Base-by-base conservation (phyloP, 1,140 invertebrate species). In the Elymnias hypermnestra region DNA sequence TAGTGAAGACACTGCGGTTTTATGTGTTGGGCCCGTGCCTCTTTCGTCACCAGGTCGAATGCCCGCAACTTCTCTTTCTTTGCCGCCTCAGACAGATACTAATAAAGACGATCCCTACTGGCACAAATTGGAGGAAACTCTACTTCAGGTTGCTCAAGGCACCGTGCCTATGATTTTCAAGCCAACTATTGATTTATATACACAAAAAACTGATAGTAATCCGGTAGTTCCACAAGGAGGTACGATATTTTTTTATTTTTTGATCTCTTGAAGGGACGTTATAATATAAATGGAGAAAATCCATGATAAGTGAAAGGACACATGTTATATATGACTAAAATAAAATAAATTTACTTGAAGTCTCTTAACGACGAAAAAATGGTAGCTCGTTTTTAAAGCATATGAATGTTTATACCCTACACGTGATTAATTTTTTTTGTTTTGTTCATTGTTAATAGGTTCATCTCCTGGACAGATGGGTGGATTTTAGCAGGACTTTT, bases 121-220 rank as follows among this genome's bases (percentile, higher is more conserved):
- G 94, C 82, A 85, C 41, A 91, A 91, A 66, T 87, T 97, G 18
- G 95, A 97, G 79, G 92, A 96, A 77, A 89, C 92, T 69, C 64
- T 95, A 3, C 88, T 95, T 1, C 87, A 90, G 23, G 91, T 93
- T 51, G 91, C 91, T 1, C 89, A 90, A 43, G 90, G 91, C 17
- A 86, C 87, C n/a, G 78, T 90, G 9, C 91, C 94, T 2, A 90
- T 94, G 85, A 89, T 93, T 38, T 95, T 95, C 72, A 93, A 92
- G 63, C 93, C 94, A 1, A 90, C 92, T 0, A 73, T 92, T 8
- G 91, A 92, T 43, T 82, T 95, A 9, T 94, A 93, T 58, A 89
- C 86, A 14, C 92, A 91, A 39, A 89, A 92, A 49, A 92, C 92
- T 66, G 90, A 88, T 39, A 78, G 74, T 9, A 89, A 89, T 60